These are phyloP conservation scores for Drosophila cracens DNA, from an alignment of 2,888 invertebrate genomes.

Conservation along the genomic window DNA sequence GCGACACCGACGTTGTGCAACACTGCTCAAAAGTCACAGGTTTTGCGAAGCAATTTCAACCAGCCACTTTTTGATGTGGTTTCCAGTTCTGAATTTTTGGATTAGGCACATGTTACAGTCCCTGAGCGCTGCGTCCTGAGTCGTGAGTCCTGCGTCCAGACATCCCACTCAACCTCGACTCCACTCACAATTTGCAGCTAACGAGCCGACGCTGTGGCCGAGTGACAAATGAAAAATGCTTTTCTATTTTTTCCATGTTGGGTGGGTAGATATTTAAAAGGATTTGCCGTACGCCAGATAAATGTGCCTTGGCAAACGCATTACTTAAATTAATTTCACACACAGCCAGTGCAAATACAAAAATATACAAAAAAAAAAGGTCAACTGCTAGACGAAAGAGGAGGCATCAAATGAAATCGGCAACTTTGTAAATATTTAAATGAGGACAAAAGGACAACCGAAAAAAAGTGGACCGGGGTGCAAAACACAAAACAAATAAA, in stretches of 20 bases:
- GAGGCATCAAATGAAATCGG: constrained; percentile 38
- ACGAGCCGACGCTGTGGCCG: constrained; percentile 42
- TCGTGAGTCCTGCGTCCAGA: background rate
- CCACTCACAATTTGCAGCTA: constrained; percentile 29
- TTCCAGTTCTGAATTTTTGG: constrained; percentile 6
- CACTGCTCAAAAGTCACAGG: constrained; percentile 25
- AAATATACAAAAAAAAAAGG: constrained; percentile 28
- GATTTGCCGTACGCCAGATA: constrained; percentile 73
- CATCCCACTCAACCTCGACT: background rate
- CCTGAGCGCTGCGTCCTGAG: background rate
- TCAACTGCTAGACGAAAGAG: constrained; percentile 24
- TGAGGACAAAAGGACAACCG: constrained; percentile 54
- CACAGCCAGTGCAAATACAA: constrained; percentile 21
- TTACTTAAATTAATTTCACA: constrained; percentile 80
- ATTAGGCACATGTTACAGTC: constrained; percentile 6
- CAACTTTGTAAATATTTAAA: constrained; percentile 76
- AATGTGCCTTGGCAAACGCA: constrained; percentile 70
- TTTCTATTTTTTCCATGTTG: constrained; percentile 13
- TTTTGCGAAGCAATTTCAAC: constrained; percentile 13
- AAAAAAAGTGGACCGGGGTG: constrained; percentile 6
- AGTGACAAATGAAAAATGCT: constrained; percentile 82
- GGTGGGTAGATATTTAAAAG: constrained; percentile 76
- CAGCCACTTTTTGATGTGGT: constrained; percentile 60
- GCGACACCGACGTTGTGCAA: constrained; percentile 3
- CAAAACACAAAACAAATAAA: constrained; percentile 68